Evolutionary conservation across 2,797 vertebrate genomes (phyloP).

Genomic region (Erethizon dorsatum): DNA sequence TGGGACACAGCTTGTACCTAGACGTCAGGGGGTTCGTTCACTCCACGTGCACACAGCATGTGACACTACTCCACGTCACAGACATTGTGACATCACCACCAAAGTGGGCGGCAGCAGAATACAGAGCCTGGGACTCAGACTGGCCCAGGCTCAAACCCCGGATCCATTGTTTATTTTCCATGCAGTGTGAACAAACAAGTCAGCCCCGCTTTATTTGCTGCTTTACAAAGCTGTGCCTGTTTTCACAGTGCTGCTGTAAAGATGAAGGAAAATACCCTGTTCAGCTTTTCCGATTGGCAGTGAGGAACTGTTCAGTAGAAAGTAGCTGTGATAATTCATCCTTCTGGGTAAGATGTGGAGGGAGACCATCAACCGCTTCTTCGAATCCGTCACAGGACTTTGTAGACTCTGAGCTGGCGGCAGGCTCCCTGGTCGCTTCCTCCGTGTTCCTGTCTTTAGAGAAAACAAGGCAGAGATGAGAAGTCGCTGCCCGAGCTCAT

Average conservation of each 20-base stretch:
- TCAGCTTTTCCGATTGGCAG: not conserved
- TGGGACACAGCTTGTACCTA: not conserved
- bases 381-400: not conserved
- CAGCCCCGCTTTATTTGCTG: not conserved
- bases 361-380: not conserved
- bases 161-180: not conserved
- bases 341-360: not conserved
- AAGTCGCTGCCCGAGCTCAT: not conserved
- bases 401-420: not conserved
- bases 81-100: not conserved
- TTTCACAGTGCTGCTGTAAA: not conserved
- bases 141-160: not conserved
- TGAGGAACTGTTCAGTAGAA: not conserved
- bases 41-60: not conserved
- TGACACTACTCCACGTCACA: not conserved
- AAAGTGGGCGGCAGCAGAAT: not conserved
- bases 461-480: not conserved
- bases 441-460: not conserved
- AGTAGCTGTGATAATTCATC: not conserved
- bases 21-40: not conserved
- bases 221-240: not conserved
- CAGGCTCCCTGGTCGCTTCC: not conserved
- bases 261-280: not conserved
- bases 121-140: not conserved
- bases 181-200: not conserved